Base-by-base conservation (phyloP, 2,797 vertebrate genomes). In the Morelia viridis region DNA sequence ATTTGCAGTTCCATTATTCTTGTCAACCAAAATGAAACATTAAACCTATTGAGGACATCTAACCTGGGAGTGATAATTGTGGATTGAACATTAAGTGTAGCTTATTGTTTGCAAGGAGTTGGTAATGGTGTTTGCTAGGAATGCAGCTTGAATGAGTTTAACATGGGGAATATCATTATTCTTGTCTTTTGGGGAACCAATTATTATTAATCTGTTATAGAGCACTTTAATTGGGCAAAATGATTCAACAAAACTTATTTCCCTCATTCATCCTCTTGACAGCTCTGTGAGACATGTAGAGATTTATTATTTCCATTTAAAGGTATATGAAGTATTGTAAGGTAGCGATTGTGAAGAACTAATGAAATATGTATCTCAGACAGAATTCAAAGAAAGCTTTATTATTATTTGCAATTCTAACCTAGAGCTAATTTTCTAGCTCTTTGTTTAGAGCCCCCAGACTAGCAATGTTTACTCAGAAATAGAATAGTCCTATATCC, bases 51-150 rank as follows among this genome's bases (percentile, higher is more conserved):
- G 95, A 53, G 61, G 95, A 96, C 95, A 96, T 94, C 97, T 95
- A 96, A 95, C 96, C 94, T 13, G 97, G 97, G 97, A 97, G 93
- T 65, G 56, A 90, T 92, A 88, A 96, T 93, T 95, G 62, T 93
- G 91, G 97, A 98, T 97, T 97, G 97, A 94, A 96, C 97, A 97
- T 97, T 97, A 96, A 96, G 96, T 96, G 96, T 97, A 97, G 97
- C 97, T 97, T 97, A 92, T 94, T 93, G 95, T 95, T 96, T 95
- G 94, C 96, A 97, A 97, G 97, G 96, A 97, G 95, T 94, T 95
- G 92, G 95, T 87, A 92, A 87, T 64, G 65, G 85, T 50, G 85
- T 61, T 91, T 80, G 92, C 93, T 94, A 96, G 96, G 95, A 90
- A 96, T 93, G 96, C 96, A 95, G 91, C 94, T 85, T 95, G 94